Evolutionary conservation across 2,888 invertebrate genomes (phyloP), one percentile per base, ranked within the genome.

Genomic region (Corbicula japonica): DNA sequence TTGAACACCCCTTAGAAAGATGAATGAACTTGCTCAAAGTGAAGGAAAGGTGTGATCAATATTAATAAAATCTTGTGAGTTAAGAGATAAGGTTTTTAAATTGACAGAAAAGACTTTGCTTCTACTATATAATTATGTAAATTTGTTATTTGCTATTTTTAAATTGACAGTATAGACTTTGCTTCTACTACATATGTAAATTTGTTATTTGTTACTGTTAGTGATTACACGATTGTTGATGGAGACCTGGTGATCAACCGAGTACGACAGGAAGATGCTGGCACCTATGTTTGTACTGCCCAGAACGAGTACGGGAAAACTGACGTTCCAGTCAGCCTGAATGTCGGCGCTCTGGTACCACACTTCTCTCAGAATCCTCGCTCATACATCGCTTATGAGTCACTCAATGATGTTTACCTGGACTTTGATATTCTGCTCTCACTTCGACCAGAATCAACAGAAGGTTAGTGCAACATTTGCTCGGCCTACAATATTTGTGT

Each of bases 401-500:
- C 97, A 0, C 93, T 98, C 15, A 95, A 96, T 10, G 97, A 98
- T 86, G 96, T 97, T 0, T 97, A 97, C 92, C 94, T 96, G 34
- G 95, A 96, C 88, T 97, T 98, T 91, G 96, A 96, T 89, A 96
- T 98, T 80, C 97, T 98, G 93, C 95, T 99, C n/a, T 96, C 97
- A 0, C 97, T 99, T 94, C 97, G 97, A 91, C 97, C 98, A 0
- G 96, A 96, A 90, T 94, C 94, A 62, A 94, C 94, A 54, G 95
- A 96, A 90, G 96, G 96, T 95, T 92, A 84, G 71, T 30, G 26
- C n/a, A n/a, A n/a, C n/a, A n/a, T n/a, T n/a, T n/a, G n/a, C n/a
- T n/a, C n/a, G n/a, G n/a, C n/a, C n/a, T n/a, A n/a, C n/a, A n/a
- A n/a, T n/a, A n/a, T n/a, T n/a, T n/a, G n/a, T n/a, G n/a, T n/a